A percentile compares a stretch with the other conserved stretches of the same genome.
These are phyloP conservation scores for Acronicta psi DNA, from an alignment of 2,888 invertebrate species.

Conservation along the genomic window DNA sequence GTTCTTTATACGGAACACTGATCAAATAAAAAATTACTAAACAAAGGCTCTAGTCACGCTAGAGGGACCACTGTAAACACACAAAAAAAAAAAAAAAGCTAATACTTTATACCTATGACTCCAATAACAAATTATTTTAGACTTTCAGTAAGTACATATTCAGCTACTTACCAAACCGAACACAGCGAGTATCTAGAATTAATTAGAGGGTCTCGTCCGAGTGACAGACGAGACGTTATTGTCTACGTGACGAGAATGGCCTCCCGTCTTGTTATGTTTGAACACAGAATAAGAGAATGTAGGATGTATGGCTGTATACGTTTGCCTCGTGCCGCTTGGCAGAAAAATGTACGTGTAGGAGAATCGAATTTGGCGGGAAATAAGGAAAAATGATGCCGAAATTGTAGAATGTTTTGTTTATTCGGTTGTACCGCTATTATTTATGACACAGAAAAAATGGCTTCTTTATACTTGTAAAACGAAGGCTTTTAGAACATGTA, in stretches of 20 bases:
- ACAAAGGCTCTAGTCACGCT: too few species aligned
- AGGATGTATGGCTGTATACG: constrained; percentile 47
- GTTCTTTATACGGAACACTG: too few species aligned
- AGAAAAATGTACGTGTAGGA: constrained; percentile 45
- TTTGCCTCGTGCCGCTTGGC: constrained; percentile 38
- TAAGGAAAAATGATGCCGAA: constrained; percentile 34
- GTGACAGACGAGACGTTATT: constrained; percentile 58
- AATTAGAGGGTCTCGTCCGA: constrained; percentile 47
- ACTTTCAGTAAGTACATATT: not conserved
- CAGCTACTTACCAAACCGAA: constrained; percentile 9
- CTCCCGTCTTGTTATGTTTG: constrained; percentile 30
- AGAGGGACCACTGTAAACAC: too few species aligned
- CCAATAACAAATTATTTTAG: too few species aligned
- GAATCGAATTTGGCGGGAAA: constrained; percentile 52
- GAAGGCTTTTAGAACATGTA: too few species aligned
- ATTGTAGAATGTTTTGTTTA: constrained; percentile 23
- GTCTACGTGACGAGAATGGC: constrained; percentile 54
- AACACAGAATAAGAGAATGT: constrained; percentile 28
- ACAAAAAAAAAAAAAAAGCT: too few species aligned
- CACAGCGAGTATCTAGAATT: constrained; percentile 37
- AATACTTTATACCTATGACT: too few species aligned
- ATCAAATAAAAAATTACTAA: too few species aligned
- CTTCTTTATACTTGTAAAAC: not conserved
- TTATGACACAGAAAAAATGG: not conserved
- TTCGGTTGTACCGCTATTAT: not conserved